phyloP scores from a whole-genome alignment of 2,797 vertebrate species.

The Arctocebus calabarensis region DNA sequence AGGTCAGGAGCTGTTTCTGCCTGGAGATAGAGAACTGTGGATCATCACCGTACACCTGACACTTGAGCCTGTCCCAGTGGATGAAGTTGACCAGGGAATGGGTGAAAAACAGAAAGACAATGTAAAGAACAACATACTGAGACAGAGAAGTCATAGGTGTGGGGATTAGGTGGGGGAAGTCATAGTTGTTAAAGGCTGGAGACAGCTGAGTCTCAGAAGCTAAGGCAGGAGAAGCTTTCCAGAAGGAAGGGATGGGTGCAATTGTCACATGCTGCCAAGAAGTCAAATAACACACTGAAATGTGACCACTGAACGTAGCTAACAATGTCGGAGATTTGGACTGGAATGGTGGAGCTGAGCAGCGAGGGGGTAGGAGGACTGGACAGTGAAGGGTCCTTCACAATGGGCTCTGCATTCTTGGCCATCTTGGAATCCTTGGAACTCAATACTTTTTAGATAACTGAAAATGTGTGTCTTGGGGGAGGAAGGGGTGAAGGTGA shows the following conservation, averaged over 20 bases:
- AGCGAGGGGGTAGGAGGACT: not conserved
- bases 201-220: not conserved
- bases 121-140: not conserved
- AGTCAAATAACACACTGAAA: not conserved
- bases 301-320: not conserved
- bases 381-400: not conserved
- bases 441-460: not conserved
- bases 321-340: not conserved
- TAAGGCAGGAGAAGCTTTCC: not conserved
- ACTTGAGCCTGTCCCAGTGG: not conserved
- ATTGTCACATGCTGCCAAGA: not conserved
- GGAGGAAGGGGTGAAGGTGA: not conserved
- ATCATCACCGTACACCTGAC: not conserved
- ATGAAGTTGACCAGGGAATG: not conserved
- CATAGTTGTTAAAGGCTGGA: not conserved
- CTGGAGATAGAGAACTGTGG: not conserved
- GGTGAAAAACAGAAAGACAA: not conserved
- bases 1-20: not conserved
- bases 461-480: not conserved
- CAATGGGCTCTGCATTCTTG: not conserved
- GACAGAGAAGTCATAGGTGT: not conserved
- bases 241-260: not conserved
- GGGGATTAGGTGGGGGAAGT: not conserved
- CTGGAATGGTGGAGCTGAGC: not conserved
- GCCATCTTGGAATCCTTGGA: not conserved